Evolutionary conservation across 1,140 invertebrate species (phyloP).

Genomic region (Lamellibrachia luymesi): DNA sequence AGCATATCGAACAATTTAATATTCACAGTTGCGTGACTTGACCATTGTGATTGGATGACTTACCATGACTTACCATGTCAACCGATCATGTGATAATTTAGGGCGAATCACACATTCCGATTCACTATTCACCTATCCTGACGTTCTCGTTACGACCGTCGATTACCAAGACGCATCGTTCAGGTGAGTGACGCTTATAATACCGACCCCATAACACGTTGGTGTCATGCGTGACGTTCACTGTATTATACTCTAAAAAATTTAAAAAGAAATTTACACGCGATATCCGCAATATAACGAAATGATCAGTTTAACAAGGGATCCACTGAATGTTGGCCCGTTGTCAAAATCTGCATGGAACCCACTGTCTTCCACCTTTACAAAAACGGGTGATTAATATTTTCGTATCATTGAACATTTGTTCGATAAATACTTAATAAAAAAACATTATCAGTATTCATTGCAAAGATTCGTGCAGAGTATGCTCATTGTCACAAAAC

Average conservation of each 20-base stretch:
- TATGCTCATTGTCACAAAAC: background rate
- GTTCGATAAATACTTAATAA: background rate
- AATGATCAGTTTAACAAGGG: background rate
- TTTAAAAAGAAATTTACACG: too few species aligned
- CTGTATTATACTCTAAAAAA: too few species aligned
- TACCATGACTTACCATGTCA: background rate
- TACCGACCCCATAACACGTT: background rate
- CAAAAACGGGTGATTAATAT: too few species aligned
- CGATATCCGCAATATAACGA: background rate
- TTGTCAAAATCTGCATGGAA: too few species aligned
- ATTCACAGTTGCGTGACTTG: background rate
- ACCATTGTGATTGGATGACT: background rate
- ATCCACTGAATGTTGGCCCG: too few species aligned
- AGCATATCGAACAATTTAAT: background rate
- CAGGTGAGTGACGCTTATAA: background rate
- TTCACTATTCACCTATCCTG: background rate
- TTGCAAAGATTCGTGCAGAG: background rate
- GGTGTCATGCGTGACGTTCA: background rate
- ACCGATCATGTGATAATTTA: background rate
- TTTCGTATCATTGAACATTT: too few species aligned
- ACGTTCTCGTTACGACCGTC: background rate
- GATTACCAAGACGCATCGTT: background rate
- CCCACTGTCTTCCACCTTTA: too few species aligned
- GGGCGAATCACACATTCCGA: background rate
- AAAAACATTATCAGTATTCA: background rate